These are phyloP conservation scores for Torymus aiolomorphi DNA, from an alignment of 2,888 invertebrate genomes.

Conservation along the genomic window DNA sequence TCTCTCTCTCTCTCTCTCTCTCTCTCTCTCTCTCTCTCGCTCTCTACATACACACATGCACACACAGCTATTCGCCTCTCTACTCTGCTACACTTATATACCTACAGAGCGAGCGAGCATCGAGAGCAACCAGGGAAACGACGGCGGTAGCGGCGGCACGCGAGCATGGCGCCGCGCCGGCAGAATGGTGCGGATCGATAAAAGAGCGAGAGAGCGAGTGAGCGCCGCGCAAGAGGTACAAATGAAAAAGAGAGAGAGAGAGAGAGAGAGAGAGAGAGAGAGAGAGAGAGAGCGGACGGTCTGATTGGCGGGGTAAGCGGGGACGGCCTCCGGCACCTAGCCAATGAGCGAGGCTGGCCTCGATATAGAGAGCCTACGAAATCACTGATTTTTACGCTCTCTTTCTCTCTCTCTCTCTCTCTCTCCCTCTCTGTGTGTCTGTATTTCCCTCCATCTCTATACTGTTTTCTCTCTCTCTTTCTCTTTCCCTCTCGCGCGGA, in stretches of 20 bases:
- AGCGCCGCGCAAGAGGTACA: slow-evolving; percentile 20
- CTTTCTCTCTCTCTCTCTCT: slow-evolving; percentile 51
- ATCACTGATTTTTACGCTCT: slow-evolving; percentile 73
- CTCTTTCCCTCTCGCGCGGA: not conserved
- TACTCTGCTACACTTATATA: too few species aligned
- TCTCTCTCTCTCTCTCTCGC: too few species aligned
- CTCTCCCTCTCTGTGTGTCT: slow-evolving; percentile 20
- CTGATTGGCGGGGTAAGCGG: slow-evolving; percentile 73
- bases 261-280: too few species aligned
- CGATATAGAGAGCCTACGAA: slow-evolving; percentile 69
- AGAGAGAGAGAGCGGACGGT: slow-evolving; percentile 59
- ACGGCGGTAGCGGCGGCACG: not conserved
- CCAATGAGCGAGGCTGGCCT: slow-evolving; percentile 74
- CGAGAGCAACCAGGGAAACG: slow-evolving; percentile 1
- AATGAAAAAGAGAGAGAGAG: slow-evolving; percentile 59
- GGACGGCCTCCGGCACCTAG: slow-evolving; percentile 72
- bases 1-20: too few species aligned
- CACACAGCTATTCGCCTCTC: too few species aligned
- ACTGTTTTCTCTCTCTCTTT: slow-evolving; percentile 42
- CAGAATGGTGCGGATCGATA: slow-evolving; percentile 70
- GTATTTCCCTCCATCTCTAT: too few species aligned
- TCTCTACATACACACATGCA: not conserved
- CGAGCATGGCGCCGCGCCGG: slow-evolving; percentile 68
- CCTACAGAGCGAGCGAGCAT: too few species aligned
- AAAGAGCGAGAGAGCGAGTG: slow-evolving; percentile 53